Conservation (phyloP, 92 coral and sea anemone species). For the Phenganax stokvisi region DNA sequence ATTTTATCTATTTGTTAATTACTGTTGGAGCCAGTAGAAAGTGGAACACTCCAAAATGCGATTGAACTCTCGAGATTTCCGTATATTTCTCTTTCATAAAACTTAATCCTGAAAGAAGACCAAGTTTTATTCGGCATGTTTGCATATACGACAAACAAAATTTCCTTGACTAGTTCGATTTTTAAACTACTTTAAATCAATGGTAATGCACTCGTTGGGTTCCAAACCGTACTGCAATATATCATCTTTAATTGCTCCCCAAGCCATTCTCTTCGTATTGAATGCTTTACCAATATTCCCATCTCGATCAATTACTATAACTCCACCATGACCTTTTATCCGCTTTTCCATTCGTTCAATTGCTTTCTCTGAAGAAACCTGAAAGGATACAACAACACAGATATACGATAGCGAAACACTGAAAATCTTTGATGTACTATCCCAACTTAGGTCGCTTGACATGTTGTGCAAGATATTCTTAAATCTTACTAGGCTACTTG, state of each 20-base stretch:
- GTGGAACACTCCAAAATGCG: too few species aligned
- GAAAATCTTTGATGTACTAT: not conserved
- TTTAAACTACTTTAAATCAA: not conserved
- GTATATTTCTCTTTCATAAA: too few species aligned
- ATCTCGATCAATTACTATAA: conserved; percentile 60
- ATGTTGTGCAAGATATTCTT: too few species aligned
- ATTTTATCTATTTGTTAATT: too few species aligned
- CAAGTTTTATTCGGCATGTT: too few species aligned
- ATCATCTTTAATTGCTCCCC: conserved; percentile 75
- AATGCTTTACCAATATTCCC: conserved; percentile 65
- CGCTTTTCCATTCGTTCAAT: conserved; percentile 15
- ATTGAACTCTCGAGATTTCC: too few species aligned
- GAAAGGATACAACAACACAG: not conserved
- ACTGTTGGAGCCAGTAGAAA: too few species aligned
- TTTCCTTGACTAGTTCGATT: too few species aligned
- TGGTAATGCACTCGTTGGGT: conserved; percentile 22
- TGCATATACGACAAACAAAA: too few species aligned
- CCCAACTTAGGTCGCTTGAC: not conserved
- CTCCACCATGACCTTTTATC: conserved; percentile 61
- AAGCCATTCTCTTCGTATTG: conserved; percentile 60
- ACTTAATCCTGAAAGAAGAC: too few species aligned
- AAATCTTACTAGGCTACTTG: too few species aligned
- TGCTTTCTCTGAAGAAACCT: conserved; percentile 22
- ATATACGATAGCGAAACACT: too few species aligned
- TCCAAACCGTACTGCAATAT: conserved; percentile 57